These are phyloP conservation scores for Melinaea menophilus DNA, from an alignment of 2,888 invertebrate genomes.

Conservation along the genomic window DNA sequence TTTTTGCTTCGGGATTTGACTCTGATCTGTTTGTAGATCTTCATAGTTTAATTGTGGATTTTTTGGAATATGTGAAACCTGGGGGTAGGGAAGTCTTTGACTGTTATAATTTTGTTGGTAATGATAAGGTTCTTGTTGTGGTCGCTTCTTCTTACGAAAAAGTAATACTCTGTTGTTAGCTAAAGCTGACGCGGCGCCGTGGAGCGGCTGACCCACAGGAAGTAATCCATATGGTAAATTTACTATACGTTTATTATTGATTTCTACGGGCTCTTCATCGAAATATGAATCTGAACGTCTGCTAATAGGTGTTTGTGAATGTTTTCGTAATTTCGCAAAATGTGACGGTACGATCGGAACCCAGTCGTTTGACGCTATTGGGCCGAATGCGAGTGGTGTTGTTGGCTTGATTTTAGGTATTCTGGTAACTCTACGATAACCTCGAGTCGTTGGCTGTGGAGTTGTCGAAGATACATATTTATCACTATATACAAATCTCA, in stretches of 20 bases:
- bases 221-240: constrained; percentile 62
- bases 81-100: background rate
- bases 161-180: constrained; percentile 54
- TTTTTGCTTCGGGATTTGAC: constrained; percentile 46
- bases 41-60: constrained; percentile 41
- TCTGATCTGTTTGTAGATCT: constrained; percentile 53
- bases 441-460: constrained; percentile 46
- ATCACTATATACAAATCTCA: constrained; percentile 47
- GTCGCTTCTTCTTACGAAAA: constrained; percentile 49
- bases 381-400: constrained; percentile 41
- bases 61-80: constrained; percentile 10
- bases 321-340: constrained; percentile 47
- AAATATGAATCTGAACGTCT: constrained; percentile 48
- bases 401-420: constrained; percentile 53
- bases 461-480: constrained; percentile 31
- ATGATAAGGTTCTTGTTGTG: constrained; percentile 47
- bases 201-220: constrained; percentile 44
- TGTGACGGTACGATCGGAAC: constrained; percentile 67
- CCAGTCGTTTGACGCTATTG: constrained; percentile 63
- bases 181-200: constrained; percentile 36
- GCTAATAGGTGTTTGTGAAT: constrained; percentile 40
- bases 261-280: constrained; percentile 28
- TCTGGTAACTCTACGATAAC: constrained; percentile 62
- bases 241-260: constrained; percentile 43
- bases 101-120: constrained; percentile 25